Evolutionary conservation across 2,888 invertebrate species (phyloP).

Genomic region (Cryptocephalus primarius): DNA sequence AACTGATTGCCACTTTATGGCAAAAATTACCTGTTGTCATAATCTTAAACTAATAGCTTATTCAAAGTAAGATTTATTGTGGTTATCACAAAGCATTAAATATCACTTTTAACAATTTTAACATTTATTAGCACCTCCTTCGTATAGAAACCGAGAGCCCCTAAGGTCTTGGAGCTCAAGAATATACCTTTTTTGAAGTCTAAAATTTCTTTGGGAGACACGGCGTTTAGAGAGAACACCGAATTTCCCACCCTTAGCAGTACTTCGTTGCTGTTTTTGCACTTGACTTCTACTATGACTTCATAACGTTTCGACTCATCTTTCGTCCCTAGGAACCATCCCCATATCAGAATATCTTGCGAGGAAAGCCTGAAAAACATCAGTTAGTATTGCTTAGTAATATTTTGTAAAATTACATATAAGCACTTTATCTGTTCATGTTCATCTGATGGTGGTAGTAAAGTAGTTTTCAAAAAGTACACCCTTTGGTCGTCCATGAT

Average conservation of each 20-base stretch:
- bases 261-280: slow-evolving; percentile 12
- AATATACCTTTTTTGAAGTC: slow-evolving; percentile 25
- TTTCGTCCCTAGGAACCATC: slow-evolving; percentile 25
- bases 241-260: slow-evolving; percentile 24
- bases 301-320: slow-evolving; percentile 23
- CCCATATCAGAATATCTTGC: slow-evolving; percentile 22
- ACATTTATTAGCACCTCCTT: slow-evolving; percentile 4
- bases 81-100: not conserved
- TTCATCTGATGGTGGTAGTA: not conserved
- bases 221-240: slow-evolving; percentile 23
- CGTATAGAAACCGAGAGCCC: slow-evolving; percentile 8
- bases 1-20: no score
- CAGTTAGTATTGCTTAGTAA: not conserved
- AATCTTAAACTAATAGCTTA: no score
- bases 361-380: slow-evolving; percentile 2
- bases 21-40: no score
- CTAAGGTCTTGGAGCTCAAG: slow-evolving; percentile 17
- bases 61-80: no score
- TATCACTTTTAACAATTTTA: slow-evolving; percentile 2
- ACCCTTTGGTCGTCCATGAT: slow-evolving; percentile 20
- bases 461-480: slow-evolving; percentile 26
- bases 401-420: not conserved
- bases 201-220: slow-evolving; percentile 23
- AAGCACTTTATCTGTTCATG: not conserved
- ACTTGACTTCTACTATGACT: slow-evolving; percentile 22